Conservation (phyloP, 2,797 vertebrate species). For the Orientallactaga sibirica region DNA sequence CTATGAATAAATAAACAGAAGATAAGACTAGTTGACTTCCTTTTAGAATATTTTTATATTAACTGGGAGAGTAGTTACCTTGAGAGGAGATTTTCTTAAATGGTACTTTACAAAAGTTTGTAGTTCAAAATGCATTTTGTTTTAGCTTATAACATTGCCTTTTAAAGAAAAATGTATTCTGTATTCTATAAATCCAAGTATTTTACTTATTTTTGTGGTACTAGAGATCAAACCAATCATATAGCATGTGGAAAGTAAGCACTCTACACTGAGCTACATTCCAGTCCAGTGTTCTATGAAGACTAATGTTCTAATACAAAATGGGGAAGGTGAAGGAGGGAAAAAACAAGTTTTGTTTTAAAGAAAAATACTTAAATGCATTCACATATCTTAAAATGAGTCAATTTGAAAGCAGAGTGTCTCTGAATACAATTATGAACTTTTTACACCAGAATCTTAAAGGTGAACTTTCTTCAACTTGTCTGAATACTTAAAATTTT, state of each 20-base stretch:
- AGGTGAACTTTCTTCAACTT: slow-evolving; percentile 49
- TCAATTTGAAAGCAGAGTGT: slow-evolving; percentile 40
- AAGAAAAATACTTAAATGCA: slow-evolving; percentile 15
- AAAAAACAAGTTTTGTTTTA: slow-evolving; percentile 45
- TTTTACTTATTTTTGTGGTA: not conserved
- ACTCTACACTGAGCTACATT: not conserved
- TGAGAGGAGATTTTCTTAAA: not conserved
- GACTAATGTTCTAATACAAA: not conserved
- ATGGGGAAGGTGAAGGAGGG: not conserved
- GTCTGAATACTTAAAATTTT: slow-evolving; percentile 25
- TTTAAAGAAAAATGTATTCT: slow-evolving; percentile 46
- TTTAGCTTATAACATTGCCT: slow-evolving; percentile 41
- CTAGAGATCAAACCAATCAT: not conserved
- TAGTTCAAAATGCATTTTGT: slow-evolving; percentile 61
- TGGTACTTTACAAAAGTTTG: slow-evolving; percentile 34
- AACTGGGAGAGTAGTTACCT: slow-evolving; percentile 35
- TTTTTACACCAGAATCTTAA: slow-evolving; percentile 45
- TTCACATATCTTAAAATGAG: slow-evolving; percentile 4
- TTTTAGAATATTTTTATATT: slow-evolving; percentile 44
- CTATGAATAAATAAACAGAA: slow-evolving; percentile 22
- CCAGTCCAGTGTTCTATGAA: not conserved
- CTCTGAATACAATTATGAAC: not conserved
- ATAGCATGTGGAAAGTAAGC: not conserved
- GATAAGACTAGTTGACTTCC: slow-evolving; percentile 6
- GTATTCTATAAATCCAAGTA: slow-evolving; percentile 28